Percentiles rank a stretch among this genome's conserved stretches.
phyloP scores from a whole-genome alignment of 92 coral and sea anemone genomes.

The Siderastrea siderea region DNA sequence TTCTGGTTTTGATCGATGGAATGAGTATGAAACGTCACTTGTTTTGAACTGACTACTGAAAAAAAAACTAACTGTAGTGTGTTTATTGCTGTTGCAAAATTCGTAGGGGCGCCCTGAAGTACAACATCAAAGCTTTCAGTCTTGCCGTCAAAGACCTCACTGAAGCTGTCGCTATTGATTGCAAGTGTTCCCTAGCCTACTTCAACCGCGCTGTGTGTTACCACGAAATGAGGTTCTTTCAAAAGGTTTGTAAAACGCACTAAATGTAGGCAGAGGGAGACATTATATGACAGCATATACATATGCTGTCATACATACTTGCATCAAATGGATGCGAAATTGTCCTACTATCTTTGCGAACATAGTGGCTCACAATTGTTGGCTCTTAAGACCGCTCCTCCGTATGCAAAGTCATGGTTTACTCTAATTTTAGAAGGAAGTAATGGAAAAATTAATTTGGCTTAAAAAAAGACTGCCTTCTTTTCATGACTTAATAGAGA shows the following conservation, averaged over 20 bases:
- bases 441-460: no score
- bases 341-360: no score
- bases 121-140: slow-evolving; percentile 94
- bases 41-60: not conserved
- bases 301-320: no score
- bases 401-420: not conserved
- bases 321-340: no score
- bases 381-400: no score
- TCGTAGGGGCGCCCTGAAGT: slow-evolving; percentile 95
- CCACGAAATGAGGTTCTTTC: slow-evolving; percentile 97
- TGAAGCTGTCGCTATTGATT: slow-evolving; percentile 98
- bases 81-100: not conserved
- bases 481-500: no score
- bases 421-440: no score
- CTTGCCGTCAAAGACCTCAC: slow-evolving; percentile 98
- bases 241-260: slow-evolving; percentile 77
- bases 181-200: slow-evolving; percentile 95
- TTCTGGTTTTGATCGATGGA: no score
- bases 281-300: no score
- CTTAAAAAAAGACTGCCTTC: no score
- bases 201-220: slow-evolving; percentile 99
- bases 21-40: not conserved
- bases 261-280: not conserved
- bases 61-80: not conserved
- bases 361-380: no score